A percentile compares a stretch with the other conserved stretches of the same genome.
Evolutionary conservation across 2,113 vertebrate genomes (phyloP).

Genomic region (Oenanthe oenanthe): DNA sequence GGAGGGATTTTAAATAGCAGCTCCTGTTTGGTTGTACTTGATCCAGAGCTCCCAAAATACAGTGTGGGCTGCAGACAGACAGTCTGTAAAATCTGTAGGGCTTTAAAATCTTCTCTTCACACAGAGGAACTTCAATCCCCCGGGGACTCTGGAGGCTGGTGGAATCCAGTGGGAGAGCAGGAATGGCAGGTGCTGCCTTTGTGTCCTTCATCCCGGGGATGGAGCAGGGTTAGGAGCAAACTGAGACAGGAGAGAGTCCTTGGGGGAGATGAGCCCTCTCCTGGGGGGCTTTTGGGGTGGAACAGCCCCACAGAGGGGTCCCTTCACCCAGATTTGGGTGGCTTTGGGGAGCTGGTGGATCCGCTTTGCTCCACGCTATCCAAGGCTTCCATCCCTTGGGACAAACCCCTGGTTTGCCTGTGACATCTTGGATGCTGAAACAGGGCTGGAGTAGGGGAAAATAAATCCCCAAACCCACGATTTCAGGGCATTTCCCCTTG

Average conservation of each 20-base stretch:
- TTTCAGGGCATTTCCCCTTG: fast-evolving
- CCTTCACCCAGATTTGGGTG: background rate
- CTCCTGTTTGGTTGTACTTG: background rate
- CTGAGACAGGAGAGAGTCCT: background rate
- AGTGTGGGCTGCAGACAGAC: background rate
- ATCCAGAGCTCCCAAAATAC: background rate
- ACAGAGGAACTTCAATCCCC: fast-evolving
- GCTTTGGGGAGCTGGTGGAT: background rate
- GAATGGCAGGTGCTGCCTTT: background rate
- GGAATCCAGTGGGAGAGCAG: background rate
- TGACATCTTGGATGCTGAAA: background rate
- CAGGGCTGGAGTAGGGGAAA: background rate
- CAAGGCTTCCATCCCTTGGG: background rate
- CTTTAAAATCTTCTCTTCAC: background rate
- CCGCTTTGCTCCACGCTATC: fast-evolving
- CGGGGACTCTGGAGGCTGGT: fast-evolving
- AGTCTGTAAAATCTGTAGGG: background rate
- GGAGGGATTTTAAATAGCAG: background rate
- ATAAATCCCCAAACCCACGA: fast-evolving
- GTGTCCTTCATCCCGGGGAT: background rate
- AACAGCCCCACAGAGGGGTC: fast-evolving
- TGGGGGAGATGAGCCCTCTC: background rate
- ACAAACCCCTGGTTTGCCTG: fast-evolving
- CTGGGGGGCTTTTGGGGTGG: background rate
- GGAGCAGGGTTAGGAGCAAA: background rate